Base-by-base conservation (phyloP, 1,140 invertebrate genomes). In the Physella acuta region DNA sequence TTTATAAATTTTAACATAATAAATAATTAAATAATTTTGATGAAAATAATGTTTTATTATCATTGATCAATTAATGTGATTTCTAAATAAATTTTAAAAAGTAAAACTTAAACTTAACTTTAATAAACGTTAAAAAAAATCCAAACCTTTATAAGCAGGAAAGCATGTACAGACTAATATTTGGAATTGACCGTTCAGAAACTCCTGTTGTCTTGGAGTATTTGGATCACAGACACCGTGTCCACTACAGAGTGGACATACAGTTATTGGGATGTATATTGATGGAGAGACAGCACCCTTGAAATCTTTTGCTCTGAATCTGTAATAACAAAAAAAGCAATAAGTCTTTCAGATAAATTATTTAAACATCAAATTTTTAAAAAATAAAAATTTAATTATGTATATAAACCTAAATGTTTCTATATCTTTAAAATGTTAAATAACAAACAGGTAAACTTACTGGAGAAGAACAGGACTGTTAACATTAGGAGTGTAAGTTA, bases 111-210 rank as follows among this genome's bases (percentile, higher is more conserved):
- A 52, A 52, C 5, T n/a, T n/a, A n/a, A n/a, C n/a, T n/a, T n/a
- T n/a, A n/a, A n/a, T n/a, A n/a, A n/a, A n/a, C n/a, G n/a, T n/a
- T n/a, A n/a, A n/a, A n/a, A n/a, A n/a, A n/a, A 30, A 30, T 5
- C 33, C 59, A 24, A 1, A 61, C 59, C 59, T 61, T 33, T 44
- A 36, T 61, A 61, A n/a, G 59, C 59, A 8, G 59, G 59, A 28
- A 24, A 14, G 28, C 59, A 61, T 8, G 36, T 20, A n/a, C 59
- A 61, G 26, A 31, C 24, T 11, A n/a, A 26, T 39, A 61, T 61
- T 36, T 61, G 59, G 17, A 44, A 61, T 2, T 24, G 36, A 14
- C 59, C 59, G 26, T 26, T 24, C 17, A 28, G 34, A 11, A 26
- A 44, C 17, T n/a, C n/a, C n/a, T 26, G 24, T n/a, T 39, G 5